Percentiles rank a stretch among this genome's conserved stretches.
These are phyloP conservation scores for Ichneumoninae sp. DNA, from an alignment of 2,888 invertebrate species.

Conservation along the genomic window DNA sequence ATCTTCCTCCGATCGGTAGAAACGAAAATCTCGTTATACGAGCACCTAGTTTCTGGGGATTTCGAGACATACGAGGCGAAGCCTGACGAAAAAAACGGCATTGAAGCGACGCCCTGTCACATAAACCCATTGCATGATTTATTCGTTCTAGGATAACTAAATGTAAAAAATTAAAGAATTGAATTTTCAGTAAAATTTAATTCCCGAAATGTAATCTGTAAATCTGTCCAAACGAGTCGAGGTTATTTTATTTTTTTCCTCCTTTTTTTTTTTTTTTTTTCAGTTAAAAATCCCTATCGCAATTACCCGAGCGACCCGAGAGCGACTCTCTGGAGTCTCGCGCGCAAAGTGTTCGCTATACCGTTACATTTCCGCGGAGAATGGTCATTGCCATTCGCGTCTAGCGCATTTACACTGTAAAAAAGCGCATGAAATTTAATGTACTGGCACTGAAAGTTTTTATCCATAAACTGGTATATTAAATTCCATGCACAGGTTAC, in stretches of 20 bases:
- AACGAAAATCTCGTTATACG: slow-evolving; percentile 59
- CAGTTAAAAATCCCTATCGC: neutral
- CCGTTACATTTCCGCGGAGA: slow-evolving; percentile 16
- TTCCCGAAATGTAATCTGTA: neutral
- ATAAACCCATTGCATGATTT: neutral
- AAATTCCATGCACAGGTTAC: too few species aligned
- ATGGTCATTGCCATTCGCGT: slow-evolving; percentile 27
- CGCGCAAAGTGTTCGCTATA: neutral
- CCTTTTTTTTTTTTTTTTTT: too few species aligned
- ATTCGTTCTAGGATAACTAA: neutral
- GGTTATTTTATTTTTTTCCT: too few species aligned
- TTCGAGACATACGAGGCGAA: slow-evolving; percentile 21
- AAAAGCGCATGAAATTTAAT: too few species aligned
- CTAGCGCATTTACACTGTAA: neutral
- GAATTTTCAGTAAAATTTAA: neutral
- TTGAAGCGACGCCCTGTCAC: neutral
- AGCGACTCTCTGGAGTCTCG: neutral
- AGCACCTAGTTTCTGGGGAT: slow-evolving; percentile 41
- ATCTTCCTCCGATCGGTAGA: slow-evolving; percentile 49
- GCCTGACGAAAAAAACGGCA: neutral
- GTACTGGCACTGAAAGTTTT: too few species aligned
- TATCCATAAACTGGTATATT: too few species aligned
- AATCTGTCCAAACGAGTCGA: too few species aligned
- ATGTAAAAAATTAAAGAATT: neutral
- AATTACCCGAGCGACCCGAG: neutral